Conservation (phyloP, 2,888 invertebrate species). For the Patella ulyssiponensis region DNA sequence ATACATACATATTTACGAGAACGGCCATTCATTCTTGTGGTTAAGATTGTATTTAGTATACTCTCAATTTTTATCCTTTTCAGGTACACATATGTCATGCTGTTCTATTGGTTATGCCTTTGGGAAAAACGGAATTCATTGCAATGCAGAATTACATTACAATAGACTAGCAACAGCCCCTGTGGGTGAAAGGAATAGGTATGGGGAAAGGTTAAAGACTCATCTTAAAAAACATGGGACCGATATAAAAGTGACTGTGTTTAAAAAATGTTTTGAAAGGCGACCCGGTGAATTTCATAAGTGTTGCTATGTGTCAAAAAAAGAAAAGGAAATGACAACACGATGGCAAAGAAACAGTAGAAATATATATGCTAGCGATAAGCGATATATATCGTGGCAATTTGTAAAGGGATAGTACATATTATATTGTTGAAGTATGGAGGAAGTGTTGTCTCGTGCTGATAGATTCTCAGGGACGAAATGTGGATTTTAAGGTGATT, state of each 20-base stretch:
- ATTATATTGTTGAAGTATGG: too few species aligned
- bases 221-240: background rate
- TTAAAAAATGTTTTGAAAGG: background rate
- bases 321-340: slow-evolving; percentile 32
- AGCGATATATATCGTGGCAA: too few species aligned
- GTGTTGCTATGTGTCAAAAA: slow-evolving; percentile 59
- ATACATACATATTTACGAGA: too few species aligned
- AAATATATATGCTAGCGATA: too few species aligned
- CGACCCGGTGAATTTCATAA: slow-evolving; percentile 52
- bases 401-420: too few species aligned
- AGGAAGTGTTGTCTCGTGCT: too few species aligned
- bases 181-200: background rate
- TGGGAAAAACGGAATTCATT: background rate
- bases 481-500: too few species aligned
- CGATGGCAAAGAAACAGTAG: too few species aligned
- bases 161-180: background rate
- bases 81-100: background rate
- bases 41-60: too few species aligned
- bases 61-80: background rate
- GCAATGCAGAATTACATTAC: slow-evolving; percentile 1
- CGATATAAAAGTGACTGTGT: background rate
- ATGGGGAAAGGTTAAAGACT: background rate
- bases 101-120: background rate
- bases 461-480: too few species aligned
- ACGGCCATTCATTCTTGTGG: too few species aligned